Evolutionary conservation across 1,140 invertebrate species (phyloP).

Genomic region (Mactra quadrangularis): DNA sequence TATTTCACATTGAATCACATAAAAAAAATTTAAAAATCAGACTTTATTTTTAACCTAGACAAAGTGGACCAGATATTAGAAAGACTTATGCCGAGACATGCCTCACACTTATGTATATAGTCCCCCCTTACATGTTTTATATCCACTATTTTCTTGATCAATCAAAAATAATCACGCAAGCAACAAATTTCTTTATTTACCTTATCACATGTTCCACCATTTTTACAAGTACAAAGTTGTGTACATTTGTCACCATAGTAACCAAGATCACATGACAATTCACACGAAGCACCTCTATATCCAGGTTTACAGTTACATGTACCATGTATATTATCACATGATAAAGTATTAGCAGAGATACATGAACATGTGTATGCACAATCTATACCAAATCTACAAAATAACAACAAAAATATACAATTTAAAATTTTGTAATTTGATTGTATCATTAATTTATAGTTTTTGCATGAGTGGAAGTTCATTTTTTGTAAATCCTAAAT

Average conservation of each 20-base stretch:
- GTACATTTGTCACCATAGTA: conserved; percentile 84
- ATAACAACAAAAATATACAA: neutral
- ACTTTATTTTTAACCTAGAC: too few relatives aligned
- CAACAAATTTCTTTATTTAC: conserved; percentile 14
- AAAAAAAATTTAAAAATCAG: too few relatives aligned
- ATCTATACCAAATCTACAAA: conserved; percentile 60
- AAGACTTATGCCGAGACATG: too few relatives aligned
- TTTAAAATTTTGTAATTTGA: too few relatives aligned
- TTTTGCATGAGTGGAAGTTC: too few relatives aligned
- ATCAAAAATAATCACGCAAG: neutral
- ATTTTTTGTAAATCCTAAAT: too few relatives aligned
- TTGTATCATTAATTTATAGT: too few relatives aligned
- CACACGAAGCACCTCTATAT: conserved; percentile 91
- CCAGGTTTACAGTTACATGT: conserved; percentile 93
- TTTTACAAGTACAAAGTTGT: conserved; percentile 49
- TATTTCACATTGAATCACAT: too few relatives aligned
- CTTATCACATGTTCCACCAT: conserved; percentile 58
- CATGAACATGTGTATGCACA: conserved; percentile 80
- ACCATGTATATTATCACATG: conserved; percentile 91
- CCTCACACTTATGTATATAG: too few relatives aligned
- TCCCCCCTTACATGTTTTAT: too few relatives aligned
- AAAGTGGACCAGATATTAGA: too few relatives aligned
- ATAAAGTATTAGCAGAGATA: conserved; percentile 79
- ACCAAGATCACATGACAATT: conserved; percentile 88
- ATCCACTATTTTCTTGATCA: too few relatives aligned